Evolutionary conservation across 1,140 invertebrate genomes (phyloP).

Genomic region (Anagrus nilaparvatae): DNA sequence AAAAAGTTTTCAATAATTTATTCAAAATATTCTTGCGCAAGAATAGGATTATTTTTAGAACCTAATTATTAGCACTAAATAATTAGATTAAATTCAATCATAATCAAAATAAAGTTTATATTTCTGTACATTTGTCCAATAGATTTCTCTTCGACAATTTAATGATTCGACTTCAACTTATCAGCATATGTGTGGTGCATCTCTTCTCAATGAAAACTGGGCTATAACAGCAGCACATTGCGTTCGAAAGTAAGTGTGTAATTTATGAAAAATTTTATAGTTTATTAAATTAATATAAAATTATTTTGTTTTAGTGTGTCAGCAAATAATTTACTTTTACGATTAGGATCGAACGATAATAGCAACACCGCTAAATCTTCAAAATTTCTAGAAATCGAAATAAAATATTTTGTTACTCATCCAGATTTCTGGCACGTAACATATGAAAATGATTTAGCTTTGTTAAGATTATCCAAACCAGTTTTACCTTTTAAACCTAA

Average conservation of each 20-base stretch:
- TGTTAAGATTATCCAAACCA: constrained; percentile 83
- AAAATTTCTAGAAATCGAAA: constrained; percentile 73
- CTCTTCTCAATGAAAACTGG: constrained; percentile 91
- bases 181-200: constrained; percentile 90
- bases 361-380: constrained; percentile 78
- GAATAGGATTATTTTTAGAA: too few species aligned
- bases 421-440: constrained; percentile 85
- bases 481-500: constrained; percentile 77
- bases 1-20: too few species aligned
- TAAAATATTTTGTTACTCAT: constrained; percentile 85
- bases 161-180: constrained; percentile 81
- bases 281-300: too few species aligned
- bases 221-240: constrained; percentile 95
- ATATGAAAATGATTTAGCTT: constrained; percentile 85
- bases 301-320: constrained; percentile 60
- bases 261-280: neutral
- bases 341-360: constrained; percentile 83
- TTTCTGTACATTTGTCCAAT: too few species aligned
- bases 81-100: too few species aligned
- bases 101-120: too few species aligned
- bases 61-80: too few species aligned
- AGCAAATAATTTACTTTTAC: constrained; percentile 76
- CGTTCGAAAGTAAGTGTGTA: constrained; percentile 88
- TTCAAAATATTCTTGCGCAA: too few species aligned
- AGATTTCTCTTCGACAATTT: constrained; percentile 83